Evolutionary conservation across 92 coral and sea anemone species (phyloP).

Genomic region (Actinostola sp.): DNA sequence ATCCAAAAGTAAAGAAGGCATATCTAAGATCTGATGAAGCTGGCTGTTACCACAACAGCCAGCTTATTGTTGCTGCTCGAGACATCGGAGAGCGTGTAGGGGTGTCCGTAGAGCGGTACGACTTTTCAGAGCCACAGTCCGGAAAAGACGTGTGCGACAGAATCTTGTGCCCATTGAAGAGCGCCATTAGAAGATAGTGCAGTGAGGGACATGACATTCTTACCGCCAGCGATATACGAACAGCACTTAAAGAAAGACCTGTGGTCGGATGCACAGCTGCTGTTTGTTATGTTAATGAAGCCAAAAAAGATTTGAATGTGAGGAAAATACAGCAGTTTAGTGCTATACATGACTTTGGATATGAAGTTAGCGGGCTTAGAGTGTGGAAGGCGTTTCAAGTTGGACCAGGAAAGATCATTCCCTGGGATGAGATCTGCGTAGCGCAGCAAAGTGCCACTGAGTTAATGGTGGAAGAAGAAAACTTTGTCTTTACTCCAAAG

Average conservation of each 20-base stretch:
- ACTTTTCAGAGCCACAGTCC: slow-evolving; percentile 49
- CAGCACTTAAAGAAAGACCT: slow-evolving; percentile 55
- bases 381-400: slow-evolving; percentile 54
- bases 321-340: slow-evolving; percentile 52
- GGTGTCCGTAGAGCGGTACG: slow-evolving; percentile 5
- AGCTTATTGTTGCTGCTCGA: slow-evolving; percentile 29
- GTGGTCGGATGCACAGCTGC: slow-evolving; percentile 65
- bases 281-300: slow-evolving; percentile 45
- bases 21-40: slow-evolving; percentile 53
- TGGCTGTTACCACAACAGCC: slow-evolving; percentile 59
- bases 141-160: slow-evolving; percentile 6
- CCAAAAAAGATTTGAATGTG: slow-evolving; percentile 23
- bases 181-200: slow-evolving; percentile 31
- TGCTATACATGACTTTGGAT: slow-evolving; percentile 52
- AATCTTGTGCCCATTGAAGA: slow-evolving; percentile 47
- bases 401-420: slow-evolving; percentile 31
- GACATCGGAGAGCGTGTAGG: slow-evolving; percentile 43
- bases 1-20: slow-evolving; percentile 19
- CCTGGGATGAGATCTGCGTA: slow-evolving; percentile 15
- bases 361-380: slow-evolving; percentile 44
- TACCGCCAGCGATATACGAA: slow-evolving; percentile 48
- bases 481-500: background rate
- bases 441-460: slow-evolving; percentile 21
- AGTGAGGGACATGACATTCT: slow-evolving; percentile 61
- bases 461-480: background rate